phyloP scores from a whole-genome alignment of 2,797 vertebrate genomes.

The Scolopax bukidnonensis region DNA sequence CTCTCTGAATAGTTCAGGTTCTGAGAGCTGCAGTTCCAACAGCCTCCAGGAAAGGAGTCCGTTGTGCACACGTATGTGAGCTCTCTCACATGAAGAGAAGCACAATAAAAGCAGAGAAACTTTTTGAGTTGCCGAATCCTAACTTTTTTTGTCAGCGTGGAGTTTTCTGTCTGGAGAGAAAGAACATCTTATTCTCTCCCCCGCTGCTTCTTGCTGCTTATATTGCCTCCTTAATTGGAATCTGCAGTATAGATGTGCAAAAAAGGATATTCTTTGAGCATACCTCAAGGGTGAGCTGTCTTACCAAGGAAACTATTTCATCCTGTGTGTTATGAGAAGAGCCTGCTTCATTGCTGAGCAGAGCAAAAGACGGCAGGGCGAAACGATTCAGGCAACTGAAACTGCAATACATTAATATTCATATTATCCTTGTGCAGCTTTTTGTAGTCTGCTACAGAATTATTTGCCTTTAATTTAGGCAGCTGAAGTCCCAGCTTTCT shows the following conservation, averaged over 20 bases:
- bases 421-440: neutral
- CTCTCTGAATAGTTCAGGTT: neutral
- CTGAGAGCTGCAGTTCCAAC: neutral
- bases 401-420: neutral
- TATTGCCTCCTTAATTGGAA: constrained; percentile 39
- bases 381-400: neutral
- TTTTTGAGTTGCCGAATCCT: neutral
- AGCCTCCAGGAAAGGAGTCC: neutral
- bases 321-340: neutral
- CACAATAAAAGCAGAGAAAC: neutral
- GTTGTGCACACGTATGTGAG: neutral
- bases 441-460: neutral
- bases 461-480: neutral
- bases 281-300: constrained; percentile 69
- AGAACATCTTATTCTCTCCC: constrained; percentile 4
- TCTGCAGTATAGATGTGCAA: constrained; percentile 6
- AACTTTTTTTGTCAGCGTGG: neutral
- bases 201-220: neutral
- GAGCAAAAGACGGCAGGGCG: neutral
- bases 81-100: neutral
- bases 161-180: constrained; percentile 12
- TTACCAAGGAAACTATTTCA: constrained; percentile 49
- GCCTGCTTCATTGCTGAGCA: neutral
- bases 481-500: neutral
- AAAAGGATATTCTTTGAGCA: constrained; percentile 42